Base-by-base conservation (phyloP, 2,113 vertebrate genomes). In the Syngnathus typhle region DNA sequence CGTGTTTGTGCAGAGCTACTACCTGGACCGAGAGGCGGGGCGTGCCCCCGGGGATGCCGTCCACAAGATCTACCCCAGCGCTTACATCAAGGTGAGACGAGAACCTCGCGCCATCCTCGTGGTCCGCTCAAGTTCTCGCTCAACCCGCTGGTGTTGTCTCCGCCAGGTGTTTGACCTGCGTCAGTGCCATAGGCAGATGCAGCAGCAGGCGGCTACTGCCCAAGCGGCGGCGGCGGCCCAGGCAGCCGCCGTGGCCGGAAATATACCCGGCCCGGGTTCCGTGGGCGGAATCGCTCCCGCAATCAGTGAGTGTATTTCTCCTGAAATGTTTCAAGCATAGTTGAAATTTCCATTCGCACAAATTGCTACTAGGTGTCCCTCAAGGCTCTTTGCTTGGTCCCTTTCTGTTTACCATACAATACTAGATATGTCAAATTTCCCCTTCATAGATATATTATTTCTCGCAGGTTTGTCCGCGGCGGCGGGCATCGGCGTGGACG, bases 41-140 rank as follows among this genome's bases (percentile, higher is more conserved):
- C 94, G 96, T 0, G 96, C 96, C 0, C 96, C 95, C 1, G 96
- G 96, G 1, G 96, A 98, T 18, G 96, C 96, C 0, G 96, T 99
- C 60, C 96, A 99, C 85, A 99, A 99, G 90, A 99, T 99, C 82
- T 98, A 98, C 83, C 96, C 96, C 73, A 98, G 96, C 64, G 96
- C 96, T 41, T 96, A 98, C 77, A 98, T 98, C 76, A 99, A 99
- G 95, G 96, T 97, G 51, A 73, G 70, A 18, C 16, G 21, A 36
- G 46, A 36, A 21, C 4, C 10, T 12, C 21, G 21, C 52, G 23
- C 49, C 1, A 3, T 27, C 21, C 11, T 21, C n/a, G 11, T 11
- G 9, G 4, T 27, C 52, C 19, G 11, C 52, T 55, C 52, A 6
- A 12, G 52, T 27, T 12, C 23, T 55, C 10, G 4, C 21, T 43